These are phyloP conservation scores for Crotophaga sulcirostris DNA, from an alignment of 2,113 vertebrate species.

Conservation along the genomic window DNA sequence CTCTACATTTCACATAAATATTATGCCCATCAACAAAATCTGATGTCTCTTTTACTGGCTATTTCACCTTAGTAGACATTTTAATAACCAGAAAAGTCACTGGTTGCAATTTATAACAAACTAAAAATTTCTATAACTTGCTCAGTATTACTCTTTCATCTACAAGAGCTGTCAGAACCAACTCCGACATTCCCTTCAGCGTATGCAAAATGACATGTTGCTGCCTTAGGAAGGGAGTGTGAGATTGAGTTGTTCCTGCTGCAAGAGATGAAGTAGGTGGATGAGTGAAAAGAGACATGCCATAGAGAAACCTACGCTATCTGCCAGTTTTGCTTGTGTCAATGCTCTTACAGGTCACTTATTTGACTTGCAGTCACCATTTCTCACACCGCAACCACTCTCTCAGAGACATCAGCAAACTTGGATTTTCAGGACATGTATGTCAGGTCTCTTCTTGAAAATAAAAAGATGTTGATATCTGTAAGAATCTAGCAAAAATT, in stretches of 20 bases:
- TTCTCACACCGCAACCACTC: neutral
- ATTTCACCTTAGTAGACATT: neutral
- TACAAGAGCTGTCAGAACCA: neutral
- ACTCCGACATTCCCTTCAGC: neutral
- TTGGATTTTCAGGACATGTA: neutral
- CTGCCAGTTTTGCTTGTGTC: neutral
- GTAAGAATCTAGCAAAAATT: neutral
- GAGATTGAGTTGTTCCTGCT: neutral
- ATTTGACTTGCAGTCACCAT: accelerated
- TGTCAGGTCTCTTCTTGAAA: neutral
- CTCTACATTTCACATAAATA: neutral
- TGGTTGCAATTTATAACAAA: neutral
- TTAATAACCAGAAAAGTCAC: neutral
- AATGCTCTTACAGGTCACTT: neutral
- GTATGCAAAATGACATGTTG: neutral
- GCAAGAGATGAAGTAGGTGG: neutral
- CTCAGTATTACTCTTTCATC: neutral
- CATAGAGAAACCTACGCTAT: neutral
- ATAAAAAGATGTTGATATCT: neutral
- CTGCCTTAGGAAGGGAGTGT: neutral
- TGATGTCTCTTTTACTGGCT: neutral
- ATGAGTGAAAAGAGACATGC: neutral
- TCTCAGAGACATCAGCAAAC: neutral
- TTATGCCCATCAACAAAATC: neutral
- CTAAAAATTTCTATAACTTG: neutral